These are phyloP conservation scores for Casuarius casuarius DNA, from an alignment of 2,113 vertebrate species.

Conservation along the genomic window DNA sequence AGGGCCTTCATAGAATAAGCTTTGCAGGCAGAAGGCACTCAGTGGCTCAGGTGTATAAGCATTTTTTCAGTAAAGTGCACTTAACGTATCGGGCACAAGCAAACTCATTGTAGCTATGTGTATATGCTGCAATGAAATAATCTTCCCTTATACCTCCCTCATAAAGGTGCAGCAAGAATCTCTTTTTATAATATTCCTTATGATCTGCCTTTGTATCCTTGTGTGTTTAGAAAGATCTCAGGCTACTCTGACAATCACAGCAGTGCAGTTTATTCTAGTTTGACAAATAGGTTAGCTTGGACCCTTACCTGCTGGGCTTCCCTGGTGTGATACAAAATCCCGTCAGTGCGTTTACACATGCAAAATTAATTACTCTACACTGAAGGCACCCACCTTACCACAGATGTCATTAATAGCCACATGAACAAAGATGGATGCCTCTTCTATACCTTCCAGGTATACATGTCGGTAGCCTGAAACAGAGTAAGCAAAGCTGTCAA, in stretches of 20 bases:
- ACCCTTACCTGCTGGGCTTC: neutral
- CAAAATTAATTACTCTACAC: rapidly evolving
- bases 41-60: neutral
- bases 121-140: neutral
- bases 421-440: slow-evolving; percentile 97
- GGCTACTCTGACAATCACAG: neutral
- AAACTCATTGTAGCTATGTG: neutral
- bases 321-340: neutral
- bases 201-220: neutral
- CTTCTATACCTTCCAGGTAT: slow-evolving; percentile 97
- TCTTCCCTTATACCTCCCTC: neutral
- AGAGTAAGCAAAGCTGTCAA: neutral
- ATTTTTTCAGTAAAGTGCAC: neutral
- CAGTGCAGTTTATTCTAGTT: neutral
- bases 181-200: neutral
- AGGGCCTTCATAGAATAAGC: neutral
- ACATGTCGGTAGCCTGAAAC: slow-evolving; percentile 93
- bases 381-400: slow-evolving; percentile 91
- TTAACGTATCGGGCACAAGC: neutral
- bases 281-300: neutral
- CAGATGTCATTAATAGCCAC: slow-evolving; percentile 93
- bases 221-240: neutral
- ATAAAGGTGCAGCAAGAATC: neutral
- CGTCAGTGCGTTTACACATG: neutral
- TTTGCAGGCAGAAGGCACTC: neutral